Percentiles rank a stretch among this genome's conserved stretches.
phyloP scores from a whole-genome alignment of 1,140 invertebrate species.

The Procambarus clarkii region DNA sequence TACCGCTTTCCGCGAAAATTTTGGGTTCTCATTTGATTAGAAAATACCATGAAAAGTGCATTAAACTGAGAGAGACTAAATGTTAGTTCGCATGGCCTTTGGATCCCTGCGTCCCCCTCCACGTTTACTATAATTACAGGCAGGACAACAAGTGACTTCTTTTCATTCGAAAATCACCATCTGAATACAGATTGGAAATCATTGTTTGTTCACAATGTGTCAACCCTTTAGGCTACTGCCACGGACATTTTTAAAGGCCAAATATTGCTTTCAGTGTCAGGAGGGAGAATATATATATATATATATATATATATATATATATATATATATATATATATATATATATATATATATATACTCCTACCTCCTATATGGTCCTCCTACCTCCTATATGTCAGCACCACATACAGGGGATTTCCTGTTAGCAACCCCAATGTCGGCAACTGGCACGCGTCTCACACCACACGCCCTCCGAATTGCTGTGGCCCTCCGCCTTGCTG shows the following conservation, averaged over 20 bases:
- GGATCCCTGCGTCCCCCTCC: background rate
- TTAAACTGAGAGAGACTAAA: constrained; percentile 13
- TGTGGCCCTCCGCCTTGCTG: no score
- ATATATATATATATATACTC: no score
- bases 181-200: constrained; percentile 61
- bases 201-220: constrained; percentile 50
- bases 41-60: background rate
- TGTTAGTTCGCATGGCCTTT: constrained; percentile 44
- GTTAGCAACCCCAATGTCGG: no score
- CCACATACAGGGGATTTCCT: no score
- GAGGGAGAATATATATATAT: no score
- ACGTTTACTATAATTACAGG: constrained; percentile 13
- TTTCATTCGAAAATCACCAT: constrained; percentile 42
- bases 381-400: no score
- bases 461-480: no score
- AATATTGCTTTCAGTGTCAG: constrained; percentile 8
- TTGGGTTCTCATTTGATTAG: background rate
- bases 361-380: no score
- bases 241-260: constrained; percentile 5
- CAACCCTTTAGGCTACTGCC: background rate
- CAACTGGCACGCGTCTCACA: no score
- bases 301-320: no score
- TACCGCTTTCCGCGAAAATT: background rate
- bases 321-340: no score
- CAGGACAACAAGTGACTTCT: constrained; percentile 33